Percentiles rank a stretch among this genome's conserved stretches.
These are phyloP conservation scores for Drosophila planitibia DNA, from an alignment of 2,888 invertebrate species.

Conservation along the genomic window DNA sequence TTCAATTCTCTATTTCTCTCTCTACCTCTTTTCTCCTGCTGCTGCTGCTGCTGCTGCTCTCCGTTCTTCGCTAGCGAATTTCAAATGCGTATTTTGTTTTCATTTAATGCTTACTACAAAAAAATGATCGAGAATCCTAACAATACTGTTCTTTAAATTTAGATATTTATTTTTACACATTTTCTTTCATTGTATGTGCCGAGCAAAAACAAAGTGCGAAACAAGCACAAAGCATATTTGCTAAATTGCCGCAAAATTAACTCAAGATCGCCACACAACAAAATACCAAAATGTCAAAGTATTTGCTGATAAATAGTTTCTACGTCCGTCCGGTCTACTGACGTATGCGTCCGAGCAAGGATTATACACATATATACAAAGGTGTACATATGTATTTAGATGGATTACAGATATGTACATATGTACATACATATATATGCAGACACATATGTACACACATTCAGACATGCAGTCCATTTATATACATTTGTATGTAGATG, in stretches of 20 bases:
- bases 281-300: conserved; percentile 57
- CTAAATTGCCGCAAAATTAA: conserved; percentile 72
- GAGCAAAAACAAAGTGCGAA: conserved; percentile 37
- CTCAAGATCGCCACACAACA: conserved; percentile 49
- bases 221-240: conserved; percentile 58
- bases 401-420: not conserved
- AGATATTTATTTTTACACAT: conserved; percentile 55
- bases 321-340: conserved; percentile 20
- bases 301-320: conserved; percentile 55
- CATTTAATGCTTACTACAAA: conserved; percentile 27
- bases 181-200: conserved; percentile 16
- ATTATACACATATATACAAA: conserved; percentile 23
- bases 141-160: conserved; percentile 46
- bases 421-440: not conserved
- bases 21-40: not conserved
- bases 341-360: conserved; percentile 27
- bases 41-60: not conserved
- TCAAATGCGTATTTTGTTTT: conserved; percentile 71
- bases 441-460: not conserved
- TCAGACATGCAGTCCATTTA: not conserved
- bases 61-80: conserved; percentile 11
- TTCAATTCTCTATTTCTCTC: conserved; percentile 3
- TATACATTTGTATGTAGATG: not conserved
- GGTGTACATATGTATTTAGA: not conserved
- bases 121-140: conserved; percentile 19